These are phyloP conservation scores for Pogonomyrmex barbatus DNA, from an alignment of 1,140 invertebrate genomes.

Conservation along the genomic window DNA sequence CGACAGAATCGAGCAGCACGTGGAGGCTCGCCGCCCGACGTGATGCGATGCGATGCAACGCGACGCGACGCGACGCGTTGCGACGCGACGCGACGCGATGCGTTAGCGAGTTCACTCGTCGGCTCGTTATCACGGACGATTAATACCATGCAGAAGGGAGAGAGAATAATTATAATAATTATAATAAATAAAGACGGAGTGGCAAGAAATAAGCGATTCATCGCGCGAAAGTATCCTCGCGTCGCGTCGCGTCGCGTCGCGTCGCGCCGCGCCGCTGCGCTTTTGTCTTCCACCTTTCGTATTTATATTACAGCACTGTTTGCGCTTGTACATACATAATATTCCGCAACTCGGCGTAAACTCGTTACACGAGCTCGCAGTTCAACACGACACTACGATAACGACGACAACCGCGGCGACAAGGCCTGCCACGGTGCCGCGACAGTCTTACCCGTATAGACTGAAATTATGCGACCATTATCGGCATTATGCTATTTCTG, in stretches of 20 bases:
- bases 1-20: constrained; percentile 19
- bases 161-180: constrained; percentile 49
- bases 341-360: constrained; percentile 38
- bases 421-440: constrained; percentile 52
- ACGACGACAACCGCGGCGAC: constrained; percentile 35
- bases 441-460: constrained; percentile 76
- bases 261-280: not conserved
- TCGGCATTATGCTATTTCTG: constrained; percentile 76
- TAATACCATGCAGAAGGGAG: constrained; percentile 19
- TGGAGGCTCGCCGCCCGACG: constrained; percentile 1
- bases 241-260: not conserved
- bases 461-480: constrained; percentile 78
- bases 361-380: constrained; percentile 8
- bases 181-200: no score
- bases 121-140: constrained; percentile 29
- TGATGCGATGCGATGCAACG: not conserved
- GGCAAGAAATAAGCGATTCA: not conserved
- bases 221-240: not conserved
- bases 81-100: not conserved
- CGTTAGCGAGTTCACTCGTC: not conserved
- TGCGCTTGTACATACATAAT: not conserved
- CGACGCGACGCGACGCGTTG: not conserved
- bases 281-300: not conserved
- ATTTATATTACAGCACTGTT: not conserved
- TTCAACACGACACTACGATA: not conserved